Evolutionary conservation across 2,113 vertebrate species (phyloP), one percentile per base, ranked within the genome.

Genomic region (Tautogolabrus adspersus): DNA sequence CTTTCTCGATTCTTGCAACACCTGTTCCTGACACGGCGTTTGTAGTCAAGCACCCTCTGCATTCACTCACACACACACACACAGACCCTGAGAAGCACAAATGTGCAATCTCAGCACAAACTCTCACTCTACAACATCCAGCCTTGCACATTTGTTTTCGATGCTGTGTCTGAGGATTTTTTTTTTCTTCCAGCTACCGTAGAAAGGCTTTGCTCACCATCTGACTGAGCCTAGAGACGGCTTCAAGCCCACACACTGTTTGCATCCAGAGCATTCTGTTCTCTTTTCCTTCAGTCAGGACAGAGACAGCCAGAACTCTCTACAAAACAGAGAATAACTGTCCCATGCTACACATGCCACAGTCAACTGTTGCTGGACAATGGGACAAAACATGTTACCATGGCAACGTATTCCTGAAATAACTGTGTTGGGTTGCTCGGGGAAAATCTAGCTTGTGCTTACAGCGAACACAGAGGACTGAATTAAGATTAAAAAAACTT

Each of bases 371-470:
- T 66, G 71, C 62, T 52, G 77, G 72, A 91, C 88, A 88, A 92
- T 87, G 83, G 77, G 83, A 92, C 86, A 90, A 87, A 93, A 85
- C 85, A 61, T 56, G 86, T 90, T 77, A 72, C 87, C 86, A 66
- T 78, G 84, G 81, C 67, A 90, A 92, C 79, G 5, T 46, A 55
- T 30, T 63, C 37, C 83, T 79, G 77, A 85, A 85, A 86, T 81
- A 83, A 85, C 81, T 67, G 72, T 10, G 40, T 47, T 62, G 46
- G 42, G 26, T 67, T 77, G 55, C 73, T 81, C 61, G 61, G 47
- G 70, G 79, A 76, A 81, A 87, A 75, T 75, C 66, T 44, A 67
- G 78, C 73, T 75, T 65, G 70, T 86, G 22, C 40, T 52, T 72
- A 69, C 21, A 77, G 57, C 54, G 55, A 82, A 79, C 7, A 38